These are phyloP conservation scores for Nettapus auritus DNA, from an alignment of 2,113 vertebrate genomes.

Conservation along the genomic window DNA sequence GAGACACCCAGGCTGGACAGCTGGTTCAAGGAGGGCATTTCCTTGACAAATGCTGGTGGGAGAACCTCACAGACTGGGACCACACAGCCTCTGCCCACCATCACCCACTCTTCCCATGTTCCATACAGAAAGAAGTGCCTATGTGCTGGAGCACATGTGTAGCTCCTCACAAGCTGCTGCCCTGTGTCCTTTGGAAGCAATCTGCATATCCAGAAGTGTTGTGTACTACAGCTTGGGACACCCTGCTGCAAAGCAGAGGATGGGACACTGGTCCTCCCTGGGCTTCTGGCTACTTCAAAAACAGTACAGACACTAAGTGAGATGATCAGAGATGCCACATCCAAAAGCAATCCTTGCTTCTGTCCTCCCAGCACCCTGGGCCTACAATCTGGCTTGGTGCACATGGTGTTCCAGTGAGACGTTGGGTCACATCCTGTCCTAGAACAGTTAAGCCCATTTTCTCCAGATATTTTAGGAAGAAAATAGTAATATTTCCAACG, in stretches of 20 bases:
- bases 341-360: neutral
- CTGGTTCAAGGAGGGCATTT: neutral
- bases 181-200: neutral
- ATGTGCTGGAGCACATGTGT: rapidly evolving
- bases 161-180: neutral
- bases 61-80: neutral
- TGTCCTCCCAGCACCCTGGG: neutral
- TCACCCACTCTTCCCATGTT: neutral
- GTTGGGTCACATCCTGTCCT: neutral
- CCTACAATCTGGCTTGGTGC: neutral
- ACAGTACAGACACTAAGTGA: rapidly evolving
- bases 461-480: neutral
- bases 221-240: rapidly evolving
- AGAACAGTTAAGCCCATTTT: neutral
- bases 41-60: rapidly evolving
- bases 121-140: neutral
- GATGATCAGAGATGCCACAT: neutral
- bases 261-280: rapidly evolving
- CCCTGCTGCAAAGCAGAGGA: neutral
- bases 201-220: neutral
- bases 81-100: rapidly evolving
- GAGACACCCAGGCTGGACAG: neutral
- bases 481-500: neutral
- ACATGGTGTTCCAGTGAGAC: neutral
- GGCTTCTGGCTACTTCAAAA: neutral